Percentiles rank a stretch among this genome's conserved stretches.
Conservation (phyloP, 2,888 invertebrate genomes). For the Leptinotarsa peninsularis region DNA sequence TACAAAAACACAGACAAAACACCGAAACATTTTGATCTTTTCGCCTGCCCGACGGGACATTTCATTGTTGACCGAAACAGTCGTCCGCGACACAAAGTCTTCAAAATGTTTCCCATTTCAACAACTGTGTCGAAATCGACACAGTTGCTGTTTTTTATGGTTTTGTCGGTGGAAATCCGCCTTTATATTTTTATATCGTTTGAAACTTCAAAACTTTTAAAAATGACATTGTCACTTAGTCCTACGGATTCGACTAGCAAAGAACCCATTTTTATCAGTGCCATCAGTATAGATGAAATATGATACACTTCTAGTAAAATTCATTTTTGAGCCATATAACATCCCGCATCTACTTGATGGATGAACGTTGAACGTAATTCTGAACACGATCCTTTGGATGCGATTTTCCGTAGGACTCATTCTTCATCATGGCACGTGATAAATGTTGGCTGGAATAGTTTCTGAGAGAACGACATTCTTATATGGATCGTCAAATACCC, state of each 20-base stretch:
- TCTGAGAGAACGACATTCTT: conserved; percentile 6
- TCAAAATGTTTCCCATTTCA: too few species aligned
- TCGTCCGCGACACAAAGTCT: too few species aligned
- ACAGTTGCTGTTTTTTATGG: too few species aligned
- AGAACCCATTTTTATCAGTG: not conserved
- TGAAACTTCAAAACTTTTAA: too few species aligned
- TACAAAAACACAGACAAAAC: too few species aligned
- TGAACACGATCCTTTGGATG: conserved; percentile 8
- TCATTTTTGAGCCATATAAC: not conserved
- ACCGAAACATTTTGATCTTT: too few species aligned
- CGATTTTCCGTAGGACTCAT: conserved; percentile 2
- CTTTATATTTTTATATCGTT: too few species aligned
- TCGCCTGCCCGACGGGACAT: too few species aligned
- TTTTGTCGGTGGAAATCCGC: too few species aligned
- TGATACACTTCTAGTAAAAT: not conserved
- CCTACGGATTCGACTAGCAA: not conserved
- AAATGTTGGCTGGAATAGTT: conserved; percentile 3
- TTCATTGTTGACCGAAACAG: too few species aligned
- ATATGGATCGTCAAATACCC: not conserved
- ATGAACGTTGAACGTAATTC: conserved; percentile 5
- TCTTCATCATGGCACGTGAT: conserved; percentile 2
- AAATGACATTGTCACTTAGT: too few species aligned
- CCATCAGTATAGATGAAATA: not conserved
- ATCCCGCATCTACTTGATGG: conserved; percentile 5
- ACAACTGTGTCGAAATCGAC: too few species aligned